Base-by-base conservation (phyloP, 2,113 vertebrate genomes). In the Oceanodroma tethys region DNA sequence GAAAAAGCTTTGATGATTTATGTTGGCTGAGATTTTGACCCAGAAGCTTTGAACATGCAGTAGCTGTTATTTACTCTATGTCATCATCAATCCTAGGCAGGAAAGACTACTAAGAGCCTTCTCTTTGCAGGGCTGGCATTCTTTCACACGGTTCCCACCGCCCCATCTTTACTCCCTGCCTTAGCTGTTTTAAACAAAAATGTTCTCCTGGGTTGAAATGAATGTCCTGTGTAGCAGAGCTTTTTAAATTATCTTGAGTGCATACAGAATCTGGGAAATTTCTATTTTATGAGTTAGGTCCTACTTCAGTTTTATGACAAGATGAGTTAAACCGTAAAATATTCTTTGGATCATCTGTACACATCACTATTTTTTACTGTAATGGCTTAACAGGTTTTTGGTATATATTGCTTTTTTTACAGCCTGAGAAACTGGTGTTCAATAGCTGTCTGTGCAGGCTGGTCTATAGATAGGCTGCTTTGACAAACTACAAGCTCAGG, bases 11-110 rank as follows among this genome's bases (percentile, higher is more conserved):
- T 38, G 71, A 60, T 86, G 87, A 93, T 92, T 95, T 95, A 87
- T 81, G 45, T 67, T 75, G 70, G 81, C 66, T 89, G 60, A 68
- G 70, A 79, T 89, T 92, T 95, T 79, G 73, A 87, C 70, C 78
- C 56, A 89, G 71, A 93, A 93, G 76, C 86, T 96, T 91, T 94
- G 86, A 95, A 95, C 65, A 65, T 73, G 60, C 13, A 81, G 34
- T 72, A 65, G 40, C 52, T 90, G 58, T 90, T 96, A 92, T 92
- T 97, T 96, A 91, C 74, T 91, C 56, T 84, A 18, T 88, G 72
- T 90, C 86, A 60, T 40, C 65, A 91, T 86, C 82, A 95, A 68
- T 84, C 59, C 68, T 13, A 55, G n/a, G 19, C 65, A 88, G 75
- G n/a, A 95, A 95, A 63, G 71, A 47, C 26, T 72, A n/a, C 23